Evolutionary conservation across 2,113 vertebrate species (phyloP).

Genomic region (Chlorodrepanis virens): DNA sequence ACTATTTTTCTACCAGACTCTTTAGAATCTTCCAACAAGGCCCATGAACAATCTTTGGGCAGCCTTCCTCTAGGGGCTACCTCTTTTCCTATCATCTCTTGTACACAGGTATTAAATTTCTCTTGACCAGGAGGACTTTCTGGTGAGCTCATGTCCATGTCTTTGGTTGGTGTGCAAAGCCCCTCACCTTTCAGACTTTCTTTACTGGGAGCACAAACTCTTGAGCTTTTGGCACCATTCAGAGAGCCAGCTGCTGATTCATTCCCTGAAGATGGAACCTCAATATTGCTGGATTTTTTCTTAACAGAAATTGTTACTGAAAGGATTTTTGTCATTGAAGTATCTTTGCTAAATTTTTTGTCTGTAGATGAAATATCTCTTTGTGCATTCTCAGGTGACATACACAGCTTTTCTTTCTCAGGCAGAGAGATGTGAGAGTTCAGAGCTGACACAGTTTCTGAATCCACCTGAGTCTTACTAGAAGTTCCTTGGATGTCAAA

Average conservation of each 20-base stretch:
- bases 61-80: background rate
- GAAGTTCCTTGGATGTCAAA: background rate
- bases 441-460: background rate
- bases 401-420: background rate
- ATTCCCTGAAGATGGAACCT: background rate
- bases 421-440: background rate
- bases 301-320: background rate
- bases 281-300: background rate
- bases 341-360: background rate
- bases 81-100: background rate
- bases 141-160: background rate
- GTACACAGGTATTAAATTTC: background rate
- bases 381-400: background rate
- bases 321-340: conserved; percentile 5
- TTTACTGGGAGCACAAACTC: background rate
- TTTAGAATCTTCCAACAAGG: background rate
- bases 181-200: background rate
- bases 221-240: background rate
- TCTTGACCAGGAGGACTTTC: background rate
- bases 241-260: background rate
- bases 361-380: background rate
- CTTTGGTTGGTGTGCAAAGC: background rate
- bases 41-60: background rate
- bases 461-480: background rate
- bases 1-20: background rate